Evolutionary conservation across 2,113 vertebrate species (phyloP), one percentile per base, ranked within the genome.

Genomic region (Smithornis capensis): DNA sequence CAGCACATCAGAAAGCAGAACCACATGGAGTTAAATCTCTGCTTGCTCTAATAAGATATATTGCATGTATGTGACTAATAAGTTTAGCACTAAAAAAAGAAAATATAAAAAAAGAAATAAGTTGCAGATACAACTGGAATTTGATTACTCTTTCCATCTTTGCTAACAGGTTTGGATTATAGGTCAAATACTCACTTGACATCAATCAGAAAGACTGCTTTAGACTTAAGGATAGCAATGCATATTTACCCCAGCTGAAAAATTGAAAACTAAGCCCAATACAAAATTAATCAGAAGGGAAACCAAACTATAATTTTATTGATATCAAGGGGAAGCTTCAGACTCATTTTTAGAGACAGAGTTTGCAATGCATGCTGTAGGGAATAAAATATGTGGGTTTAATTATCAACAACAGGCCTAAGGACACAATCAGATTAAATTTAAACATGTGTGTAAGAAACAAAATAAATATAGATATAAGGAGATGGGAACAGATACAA

Each of bases 401-500:
- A 97, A 97, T 97, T 96, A 97, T 96, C 96, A 97, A 96, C 94
- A 96, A 95, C 89, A 95, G 90, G 94, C 96, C 96, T 96, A 93
- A 95, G 96, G 97, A 97, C 77, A 96, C 77, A 95, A 87, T 94
- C 94, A 94, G 94, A 97, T 97, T 96, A 94, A 95, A 97, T 97
- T 96, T 95, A 97, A 96, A 95, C 83, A 93, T 95, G 93, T 89
- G 92, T 94, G 89, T 91, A 91, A 95, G 94, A 96, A 97, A 94
- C 53, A 96, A 97, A 95, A 97, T 97, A 97, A 96, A 97, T 97
- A 96, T 97, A 97, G 97, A 97, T 95, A 97, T 95, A 97, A 95
- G 93, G 21, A 92, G 57, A 87, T 60, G 59, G 79, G 68, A 96
- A 92, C 27, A 92, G 96, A 96, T 93, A 95, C 87, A 96, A 97